A percentile compares a stretch with the other conserved stretches of the same genome.
Conservation (phyloP, 2,888 invertebrate genomes). For the Netelia fuscicornis region DNA sequence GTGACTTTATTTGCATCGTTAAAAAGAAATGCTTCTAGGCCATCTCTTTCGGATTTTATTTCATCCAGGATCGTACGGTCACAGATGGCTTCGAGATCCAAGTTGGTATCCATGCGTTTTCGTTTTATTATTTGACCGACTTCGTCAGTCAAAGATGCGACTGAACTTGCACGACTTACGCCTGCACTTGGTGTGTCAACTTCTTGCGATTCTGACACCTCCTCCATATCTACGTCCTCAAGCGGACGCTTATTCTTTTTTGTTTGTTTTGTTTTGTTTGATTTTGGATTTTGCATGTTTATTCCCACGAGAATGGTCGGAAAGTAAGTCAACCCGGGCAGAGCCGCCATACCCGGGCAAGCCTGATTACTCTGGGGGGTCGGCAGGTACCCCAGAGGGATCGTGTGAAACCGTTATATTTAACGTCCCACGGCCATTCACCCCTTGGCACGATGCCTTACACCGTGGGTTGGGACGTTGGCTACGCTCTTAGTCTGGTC, state of each 20-base stretch:
- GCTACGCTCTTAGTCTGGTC: too few relatives aligned
- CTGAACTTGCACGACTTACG: neutral
- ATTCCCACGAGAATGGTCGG: conserved; percentile 6
- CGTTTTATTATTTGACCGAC: too few relatives aligned
- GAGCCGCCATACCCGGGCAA: conserved; percentile 19
- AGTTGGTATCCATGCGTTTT: too few relatives aligned
- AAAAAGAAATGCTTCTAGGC: neutral
- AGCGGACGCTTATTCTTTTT: neutral
- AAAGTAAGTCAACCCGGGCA: neutral
- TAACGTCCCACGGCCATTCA: neutral
- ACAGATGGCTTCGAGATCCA: too few relatives aligned
- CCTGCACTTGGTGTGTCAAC: neutral
- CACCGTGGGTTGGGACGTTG: too few relatives aligned
- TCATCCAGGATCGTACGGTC: too few relatives aligned
- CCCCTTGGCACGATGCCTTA: neutral
- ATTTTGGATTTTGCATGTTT: neutral
- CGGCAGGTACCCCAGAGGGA: neutral
- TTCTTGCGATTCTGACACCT: neutral
- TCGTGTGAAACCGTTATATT: neutral
- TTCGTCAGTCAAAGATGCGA: too few relatives aligned
- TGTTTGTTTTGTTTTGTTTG: neutral
- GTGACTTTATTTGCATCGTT: neutral
- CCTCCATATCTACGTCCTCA: neutral
- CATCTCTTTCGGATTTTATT: neutral
- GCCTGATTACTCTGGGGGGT: neutral